Conservation (phyloP, 64 coral and sea anemone genomes). For the Montipora cactus region DNA sequence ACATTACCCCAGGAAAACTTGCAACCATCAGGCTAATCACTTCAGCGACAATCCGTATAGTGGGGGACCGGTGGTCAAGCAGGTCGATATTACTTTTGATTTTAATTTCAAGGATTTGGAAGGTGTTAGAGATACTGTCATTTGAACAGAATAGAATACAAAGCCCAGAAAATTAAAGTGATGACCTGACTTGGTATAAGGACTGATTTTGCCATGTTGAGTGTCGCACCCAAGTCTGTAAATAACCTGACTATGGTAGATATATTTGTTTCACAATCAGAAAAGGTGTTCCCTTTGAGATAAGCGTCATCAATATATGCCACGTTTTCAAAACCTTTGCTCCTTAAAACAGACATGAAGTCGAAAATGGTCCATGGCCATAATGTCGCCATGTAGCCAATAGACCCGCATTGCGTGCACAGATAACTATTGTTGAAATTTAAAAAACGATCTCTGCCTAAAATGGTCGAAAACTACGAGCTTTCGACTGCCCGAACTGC, state of each 20-base stretch:
- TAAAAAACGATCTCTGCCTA: too few relatives aligned
- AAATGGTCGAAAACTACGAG: too few relatives aligned
- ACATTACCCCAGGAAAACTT: too few relatives aligned
- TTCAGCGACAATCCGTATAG: too few relatives aligned
- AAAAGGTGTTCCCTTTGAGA: constrained; percentile 34
- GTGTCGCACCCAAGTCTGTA: constrained; percentile 38
- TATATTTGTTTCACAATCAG: constrained; percentile 53
- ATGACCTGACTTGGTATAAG: constrained; percentile 10
- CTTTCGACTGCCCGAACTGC: too few relatives aligned
- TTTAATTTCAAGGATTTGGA: constrained; percentile 23
- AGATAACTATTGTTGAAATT: too few relatives aligned
- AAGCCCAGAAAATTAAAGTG: constrained; percentile 44
- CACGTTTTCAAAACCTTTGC: constrained; percentile 60
- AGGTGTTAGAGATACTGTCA: neutral
- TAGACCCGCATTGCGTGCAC: too few relatives aligned
- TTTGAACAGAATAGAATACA: neutral
- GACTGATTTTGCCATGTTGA: neutral
- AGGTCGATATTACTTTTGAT: constrained; percentile 3
- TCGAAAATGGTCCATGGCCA: too few relatives aligned
- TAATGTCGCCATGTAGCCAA: too few relatives aligned
- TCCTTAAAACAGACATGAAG: neutral
- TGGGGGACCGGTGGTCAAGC: neutral
- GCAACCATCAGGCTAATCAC: too few relatives aligned
- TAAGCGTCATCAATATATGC: constrained; percentile 65
- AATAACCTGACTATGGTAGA: neutral